Conservation (phyloP, 2,797 vertebrate species). For the Leucoraja ocellata region DNA sequence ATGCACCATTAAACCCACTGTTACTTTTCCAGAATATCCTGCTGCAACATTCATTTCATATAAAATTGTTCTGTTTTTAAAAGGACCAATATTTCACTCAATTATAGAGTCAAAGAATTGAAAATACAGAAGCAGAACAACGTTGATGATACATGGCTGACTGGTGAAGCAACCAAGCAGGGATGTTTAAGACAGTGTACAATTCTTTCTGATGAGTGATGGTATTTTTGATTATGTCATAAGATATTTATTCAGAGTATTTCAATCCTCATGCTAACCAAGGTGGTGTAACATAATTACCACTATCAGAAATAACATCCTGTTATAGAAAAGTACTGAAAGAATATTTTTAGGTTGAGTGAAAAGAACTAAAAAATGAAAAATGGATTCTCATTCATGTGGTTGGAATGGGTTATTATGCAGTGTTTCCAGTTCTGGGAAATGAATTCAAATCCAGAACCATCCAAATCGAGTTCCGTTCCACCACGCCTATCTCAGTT, state of each 20-base stretch:
- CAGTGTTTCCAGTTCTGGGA: neutral
- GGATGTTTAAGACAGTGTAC: neutral
- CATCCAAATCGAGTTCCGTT: neutral
- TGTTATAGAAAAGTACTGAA: neutral
- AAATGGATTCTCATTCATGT: too few species aligned
- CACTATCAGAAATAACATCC: neutral
- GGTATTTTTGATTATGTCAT: constrained; percentile 27
- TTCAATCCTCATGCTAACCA: constrained; percentile 29
- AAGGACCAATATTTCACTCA: neutral
- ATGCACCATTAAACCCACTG: neutral
- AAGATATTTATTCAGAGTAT: constrained; percentile 23
- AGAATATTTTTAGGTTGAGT: neutral
- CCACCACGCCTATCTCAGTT: neutral
- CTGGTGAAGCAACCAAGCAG: neutral
- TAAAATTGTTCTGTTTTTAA: neutral
- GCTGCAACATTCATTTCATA: neutral
- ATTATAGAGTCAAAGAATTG: constrained; percentile 18
- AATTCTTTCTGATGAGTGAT: constrained; percentile 26
- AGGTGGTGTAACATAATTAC: neutral
- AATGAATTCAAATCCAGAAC: neutral
- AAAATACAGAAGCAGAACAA: neutral
- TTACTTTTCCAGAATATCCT: neutral
- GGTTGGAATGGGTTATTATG: neutral
- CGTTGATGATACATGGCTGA: neutral
- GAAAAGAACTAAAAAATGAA: neutral